A percentile compares a stretch with the other conserved stretches of the same genome.
Conservation (phyloP, 2,888 invertebrate species). For the Mellilla xanthometata region DNA sequence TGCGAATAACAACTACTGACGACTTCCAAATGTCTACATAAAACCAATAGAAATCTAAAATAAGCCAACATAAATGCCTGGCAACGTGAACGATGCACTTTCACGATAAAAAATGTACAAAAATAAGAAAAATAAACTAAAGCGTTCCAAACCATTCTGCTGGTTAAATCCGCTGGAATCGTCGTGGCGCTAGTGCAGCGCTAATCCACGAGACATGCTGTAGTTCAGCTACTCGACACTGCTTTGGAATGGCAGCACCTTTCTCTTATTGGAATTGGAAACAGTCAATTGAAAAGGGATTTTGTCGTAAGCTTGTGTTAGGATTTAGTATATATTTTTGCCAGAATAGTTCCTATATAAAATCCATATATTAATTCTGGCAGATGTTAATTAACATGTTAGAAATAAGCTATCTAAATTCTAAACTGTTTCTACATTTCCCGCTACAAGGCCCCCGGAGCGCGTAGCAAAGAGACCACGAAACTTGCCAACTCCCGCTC, state of each 20-base stretch:
- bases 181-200: conserved; percentile 52
- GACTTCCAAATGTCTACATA: conserved; percentile 72
- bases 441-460: too few relatives aligned
- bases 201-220: conserved; percentile 28
- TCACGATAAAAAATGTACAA: conserved; percentile 73
- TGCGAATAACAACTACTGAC: too few relatives aligned
- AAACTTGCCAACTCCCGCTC: conserved; percentile 23
- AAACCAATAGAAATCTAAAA: conserved; percentile 72
- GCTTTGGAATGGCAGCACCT: conserved; percentile 55
- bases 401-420: neutral
- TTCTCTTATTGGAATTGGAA: conserved; percentile 34
- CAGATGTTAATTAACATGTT: too few relatives aligned
- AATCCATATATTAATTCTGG: too few relatives aligned
- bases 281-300: neutral
- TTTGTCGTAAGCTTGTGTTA: too few relatives aligned
- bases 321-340: too few relatives aligned
- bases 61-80: conserved; percentile 68
- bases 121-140: conserved; percentile 54
- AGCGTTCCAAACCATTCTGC: conserved; percentile 64
- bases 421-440: too few relatives aligned
- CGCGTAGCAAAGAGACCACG: conserved; percentile 13
- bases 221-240: conserved; percentile 77
- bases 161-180: conserved; percentile 45
- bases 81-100: conserved; percentile 79
- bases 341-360: too few relatives aligned